Evolutionary conservation across 2,113 vertebrate genomes (phyloP), one percentile per base, ranked within the genome.

Genomic region (Menura novaehollandiae): DNA sequence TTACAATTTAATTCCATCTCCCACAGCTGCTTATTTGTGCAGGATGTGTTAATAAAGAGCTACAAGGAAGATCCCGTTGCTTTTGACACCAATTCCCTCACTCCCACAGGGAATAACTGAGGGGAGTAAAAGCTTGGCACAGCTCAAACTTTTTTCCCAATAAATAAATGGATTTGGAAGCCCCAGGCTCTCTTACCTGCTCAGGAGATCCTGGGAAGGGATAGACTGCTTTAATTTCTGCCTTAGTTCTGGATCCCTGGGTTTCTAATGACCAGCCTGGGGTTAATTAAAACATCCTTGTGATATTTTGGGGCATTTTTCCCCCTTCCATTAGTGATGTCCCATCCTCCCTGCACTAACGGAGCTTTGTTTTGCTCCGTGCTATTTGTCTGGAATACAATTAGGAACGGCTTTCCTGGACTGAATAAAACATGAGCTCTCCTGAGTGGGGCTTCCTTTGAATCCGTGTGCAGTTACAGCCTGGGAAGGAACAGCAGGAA

Each of bases 371-470:
- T 91, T 91, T 86, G 88, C 63, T 92, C 75, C 2, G 0, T 27
- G 26, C 82, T 78, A 52, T 94, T 95, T 93, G 68, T 78, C 83
- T 78, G 79, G 60, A 59, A 67, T 64, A 58, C 88, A 91, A 84
- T 86, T 93, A 92, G 88, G 83, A 71, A 20, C 3, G 27, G 75
- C 78, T 51, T 90, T 37, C 46, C 52, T 13, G 43, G 24, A 32
- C 53, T 96, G 95, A 95, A 93, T 96, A 81, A 96, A 96, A 92
- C 92, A 95, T 88, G 64, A 96, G 85, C 52, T 76, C 41, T 83
- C 72, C 92, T 43, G 59, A 73, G 59, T 43, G 2, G 63, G 67
- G 67, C 55, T 88, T 51, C 44, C 68, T 75, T 39, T 53, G 92
- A 90, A 75, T 56, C 85, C 5, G 0, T 27, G 49, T 62, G 63